phyloP scores from a whole-genome alignment of 1,140 invertebrate genomes.

The Leptopilina clavipes region DNA sequence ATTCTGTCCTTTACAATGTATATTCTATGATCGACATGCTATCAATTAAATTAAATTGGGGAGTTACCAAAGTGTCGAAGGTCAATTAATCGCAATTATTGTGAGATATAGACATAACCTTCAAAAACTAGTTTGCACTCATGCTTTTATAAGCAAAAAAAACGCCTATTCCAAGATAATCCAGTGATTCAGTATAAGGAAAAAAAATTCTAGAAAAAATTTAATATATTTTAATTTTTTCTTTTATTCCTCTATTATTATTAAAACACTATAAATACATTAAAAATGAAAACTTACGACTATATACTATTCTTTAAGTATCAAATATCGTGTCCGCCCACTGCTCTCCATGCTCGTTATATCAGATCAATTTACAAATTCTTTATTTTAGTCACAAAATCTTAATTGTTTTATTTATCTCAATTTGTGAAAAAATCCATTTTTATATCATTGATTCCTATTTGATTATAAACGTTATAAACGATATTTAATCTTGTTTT shows the following conservation, averaged over 20 bases:
- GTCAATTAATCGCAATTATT: slow-evolving; percentile 5
- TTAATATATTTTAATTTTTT: neutral
- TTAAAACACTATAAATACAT: no score
- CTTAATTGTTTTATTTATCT: neutral
- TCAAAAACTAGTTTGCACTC: slow-evolving; percentile 14
- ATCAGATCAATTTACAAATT: neutral
- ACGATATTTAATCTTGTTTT: neutral
- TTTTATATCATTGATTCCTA: neutral
- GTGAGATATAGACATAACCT: slow-evolving; percentile 24
- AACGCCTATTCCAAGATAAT: neutral
- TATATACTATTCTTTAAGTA: neutral
- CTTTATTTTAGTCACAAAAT: neutral
- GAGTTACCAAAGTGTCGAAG: slow-evolving; percentile 27
- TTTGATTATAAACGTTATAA: neutral
- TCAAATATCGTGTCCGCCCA: slow-evolving; percentile 5
- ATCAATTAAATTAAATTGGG: slow-evolving; percentile 14
- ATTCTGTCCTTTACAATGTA: neutral
- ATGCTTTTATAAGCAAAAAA: neutral
- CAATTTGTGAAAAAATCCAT: neutral
- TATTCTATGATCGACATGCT: slow-evolving; percentile 9
- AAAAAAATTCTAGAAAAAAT: neutral
- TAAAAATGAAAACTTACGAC: neutral
- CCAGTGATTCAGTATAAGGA: neutral
- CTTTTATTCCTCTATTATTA: neutral
- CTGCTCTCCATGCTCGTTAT: neutral